Percentiles rank a stretch among this genome's conserved stretches.
Evolutionary conservation across 37 sponge, comb jelly and placozoan genomes (phyloP).

Genomic region (Spongilla lacustris): DNA sequence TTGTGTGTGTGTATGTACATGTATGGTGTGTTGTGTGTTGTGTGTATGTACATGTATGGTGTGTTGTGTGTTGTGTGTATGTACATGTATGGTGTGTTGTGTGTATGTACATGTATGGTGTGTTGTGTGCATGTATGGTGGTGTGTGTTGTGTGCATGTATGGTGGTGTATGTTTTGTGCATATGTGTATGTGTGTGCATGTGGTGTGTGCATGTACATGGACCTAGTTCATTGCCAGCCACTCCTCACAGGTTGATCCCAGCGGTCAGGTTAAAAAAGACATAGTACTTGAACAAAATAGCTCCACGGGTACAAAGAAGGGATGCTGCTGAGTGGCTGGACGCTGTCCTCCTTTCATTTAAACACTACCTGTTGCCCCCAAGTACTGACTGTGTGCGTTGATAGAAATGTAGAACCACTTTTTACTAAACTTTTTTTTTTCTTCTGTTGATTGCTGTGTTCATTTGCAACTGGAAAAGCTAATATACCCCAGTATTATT

Average conservation of each 20-base stretch:
- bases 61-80: not conserved
- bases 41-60: too few relatives aligned
- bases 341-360: not conserved
- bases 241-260: not conserved
- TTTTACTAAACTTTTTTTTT: not conserved
- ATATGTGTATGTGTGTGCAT: not conserved
- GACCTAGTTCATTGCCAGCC: not conserved
- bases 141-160: too few relatives aligned
- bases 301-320: not conserved
- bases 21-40: too few relatives aligned
- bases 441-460: not conserved
- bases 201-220: too few relatives aligned
- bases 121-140: too few relatives aligned
- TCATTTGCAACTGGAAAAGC: not conserved
- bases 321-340: not conserved
- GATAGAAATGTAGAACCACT: not conserved
- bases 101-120: too few relatives aligned
- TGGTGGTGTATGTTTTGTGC: not conserved
- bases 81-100: not conserved
- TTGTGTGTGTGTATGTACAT: not conserved
- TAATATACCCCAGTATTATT: not conserved
- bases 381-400: not conserved
- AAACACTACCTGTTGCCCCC: not conserved
- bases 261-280: not conserved
- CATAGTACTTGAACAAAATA: not conserved